phyloP scores from a whole-genome alignment of 2,797 vertebrate species.

The Prunella strophiata region DNA sequence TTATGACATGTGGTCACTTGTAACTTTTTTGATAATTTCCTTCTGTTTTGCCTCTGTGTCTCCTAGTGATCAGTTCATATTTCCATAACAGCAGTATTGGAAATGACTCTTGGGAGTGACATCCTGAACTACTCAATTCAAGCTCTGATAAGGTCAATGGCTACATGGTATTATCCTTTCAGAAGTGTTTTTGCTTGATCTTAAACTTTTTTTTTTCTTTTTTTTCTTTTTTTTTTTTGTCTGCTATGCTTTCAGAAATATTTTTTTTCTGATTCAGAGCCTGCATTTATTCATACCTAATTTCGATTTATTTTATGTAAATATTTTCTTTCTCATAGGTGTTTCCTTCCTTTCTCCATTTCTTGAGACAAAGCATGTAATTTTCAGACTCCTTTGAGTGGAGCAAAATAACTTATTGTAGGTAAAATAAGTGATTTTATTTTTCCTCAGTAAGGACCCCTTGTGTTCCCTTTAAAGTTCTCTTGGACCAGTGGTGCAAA shows the following conservation, averaged over 20 bases:
- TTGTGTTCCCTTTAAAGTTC: background rate
- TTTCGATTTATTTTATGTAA: background rate
- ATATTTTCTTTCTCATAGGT: background rate
- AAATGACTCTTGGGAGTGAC: constrained; percentile 12
- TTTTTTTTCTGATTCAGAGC: background rate
- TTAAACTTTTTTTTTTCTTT: background rate
- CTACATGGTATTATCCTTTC: background rate
- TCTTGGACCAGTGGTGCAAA: background rate
- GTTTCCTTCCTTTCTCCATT: background rate
- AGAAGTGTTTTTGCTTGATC: background rate
- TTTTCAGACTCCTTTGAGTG: background rate
- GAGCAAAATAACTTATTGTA: background rate
- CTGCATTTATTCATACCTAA: background rate
- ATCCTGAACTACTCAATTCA: constrained; percentile 10
- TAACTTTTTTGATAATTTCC: background rate
- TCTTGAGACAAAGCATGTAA: background rate
- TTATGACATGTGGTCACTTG: background rate
- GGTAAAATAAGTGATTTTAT: background rate
- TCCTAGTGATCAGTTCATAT: background rate
- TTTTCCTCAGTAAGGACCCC: background rate
- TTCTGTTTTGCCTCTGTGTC: background rate
- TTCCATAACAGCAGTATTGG: background rate
- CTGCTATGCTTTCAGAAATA: background rate
- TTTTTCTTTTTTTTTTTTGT: background rate
- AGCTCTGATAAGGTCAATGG: background rate